phyloP scores from a whole-genome alignment of 2,797 vertebrate genomes.

The Lepus townsendii region DNA sequence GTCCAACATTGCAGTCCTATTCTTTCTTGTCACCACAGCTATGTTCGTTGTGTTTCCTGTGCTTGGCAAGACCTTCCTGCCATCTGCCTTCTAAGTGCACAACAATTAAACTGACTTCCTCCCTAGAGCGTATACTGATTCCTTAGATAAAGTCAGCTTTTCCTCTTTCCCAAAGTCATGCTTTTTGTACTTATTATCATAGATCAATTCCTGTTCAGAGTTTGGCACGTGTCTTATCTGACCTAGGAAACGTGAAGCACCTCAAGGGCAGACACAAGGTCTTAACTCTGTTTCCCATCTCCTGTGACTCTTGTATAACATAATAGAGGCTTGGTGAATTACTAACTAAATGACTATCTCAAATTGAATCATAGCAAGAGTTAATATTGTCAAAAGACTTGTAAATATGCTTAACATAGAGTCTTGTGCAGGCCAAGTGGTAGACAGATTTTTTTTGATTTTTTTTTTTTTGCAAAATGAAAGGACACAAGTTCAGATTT shows the following conservation, averaged over 20 bases:
- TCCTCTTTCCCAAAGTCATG: constrained; percentile 20
- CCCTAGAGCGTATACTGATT: neutral
- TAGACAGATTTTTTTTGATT: neutral
- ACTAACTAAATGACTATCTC: neutral
- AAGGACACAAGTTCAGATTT: constrained; percentile 55
- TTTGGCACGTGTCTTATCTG: constrained; percentile 46
- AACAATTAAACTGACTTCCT: constrained; percentile 13
- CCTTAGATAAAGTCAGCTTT: constrained; percentile 34
- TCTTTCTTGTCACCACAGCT: neutral
- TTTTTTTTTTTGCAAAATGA: constrained; percentile 65
- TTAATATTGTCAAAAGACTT: constrained; percentile 66
- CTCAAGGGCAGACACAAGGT: neutral
- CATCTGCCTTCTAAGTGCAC: neutral
- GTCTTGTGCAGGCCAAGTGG: constrained; percentile 20
- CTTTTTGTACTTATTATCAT: neutral
- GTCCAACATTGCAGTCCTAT: neutral
- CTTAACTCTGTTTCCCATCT: neutral
- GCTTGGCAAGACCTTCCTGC: neutral
- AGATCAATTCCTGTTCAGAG: constrained; percentile 38
- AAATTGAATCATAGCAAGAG: constrained; percentile 43
- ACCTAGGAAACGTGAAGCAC: constrained; percentile 35
- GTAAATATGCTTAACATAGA: constrained; percentile 4
- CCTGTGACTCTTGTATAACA: neutral
- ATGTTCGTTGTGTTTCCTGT: neutral
- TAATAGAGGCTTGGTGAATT: neutral